These are phyloP conservation scores for Grammomys dolichurus DNA, from an alignment of 2,113 vertebrate species.

Conservation along the genomic window DNA sequence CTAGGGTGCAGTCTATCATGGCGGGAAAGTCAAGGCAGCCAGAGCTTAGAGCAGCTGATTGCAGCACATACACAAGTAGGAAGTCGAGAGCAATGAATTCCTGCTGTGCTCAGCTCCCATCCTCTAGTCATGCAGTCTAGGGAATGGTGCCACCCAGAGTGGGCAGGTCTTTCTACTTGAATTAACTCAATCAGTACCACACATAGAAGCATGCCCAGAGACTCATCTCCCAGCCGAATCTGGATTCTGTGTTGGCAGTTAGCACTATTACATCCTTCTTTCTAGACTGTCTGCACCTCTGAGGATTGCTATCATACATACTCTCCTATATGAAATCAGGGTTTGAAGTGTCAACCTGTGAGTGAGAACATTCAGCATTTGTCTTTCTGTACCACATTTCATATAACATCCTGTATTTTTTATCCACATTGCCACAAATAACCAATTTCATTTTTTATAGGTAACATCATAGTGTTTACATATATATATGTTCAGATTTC, in stretches of 20 bases:
- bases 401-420: not conserved
- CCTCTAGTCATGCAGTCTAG: not conserved
- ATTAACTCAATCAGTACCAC: not conserved
- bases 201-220: not conserved
- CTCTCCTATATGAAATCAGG: not conserved
- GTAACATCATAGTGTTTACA: not conserved
- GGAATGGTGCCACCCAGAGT: not conserved
- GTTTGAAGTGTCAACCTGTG: too few species aligned
- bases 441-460: not conserved
- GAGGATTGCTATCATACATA: not conserved
- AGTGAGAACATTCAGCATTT: not conserved
- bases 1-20: not conserved
- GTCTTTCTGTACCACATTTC: not conserved
- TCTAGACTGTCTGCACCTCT: not conserved
- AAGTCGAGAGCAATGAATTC: not conserved
- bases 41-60: not conserved
- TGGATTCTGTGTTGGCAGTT: not conserved
- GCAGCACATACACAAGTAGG: not conserved
- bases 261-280: not conserved
- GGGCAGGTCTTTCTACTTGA: not conserved
- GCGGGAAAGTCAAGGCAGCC: too few species aligned
- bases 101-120: not conserved
- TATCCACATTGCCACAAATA: not conserved
- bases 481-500: not conserved
- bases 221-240: not conserved